Conservation (phyloP, 2,888 invertebrate genomes). For the Drosophila eohydei region DNA sequence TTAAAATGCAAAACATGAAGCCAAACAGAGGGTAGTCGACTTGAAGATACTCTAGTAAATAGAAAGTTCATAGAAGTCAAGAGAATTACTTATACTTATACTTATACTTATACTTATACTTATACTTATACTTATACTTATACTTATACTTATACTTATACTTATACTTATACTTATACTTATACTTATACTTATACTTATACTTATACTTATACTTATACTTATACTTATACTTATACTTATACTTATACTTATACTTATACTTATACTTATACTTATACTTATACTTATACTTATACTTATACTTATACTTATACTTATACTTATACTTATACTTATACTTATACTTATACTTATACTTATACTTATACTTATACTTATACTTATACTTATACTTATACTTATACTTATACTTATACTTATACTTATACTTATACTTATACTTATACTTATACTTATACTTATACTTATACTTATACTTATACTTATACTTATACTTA, state of each 20-base stretch:
- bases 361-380: neutral
- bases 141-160: neutral
- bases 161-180: too few relatives aligned
- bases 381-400: neutral
- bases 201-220: too few relatives aligned
- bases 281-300: too few relatives aligned
- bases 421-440: too few relatives aligned
- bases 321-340: neutral
- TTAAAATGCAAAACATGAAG: conserved; percentile 23
- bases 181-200: too few relatives aligned
- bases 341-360: neutral
- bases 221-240: too few relatives aligned
- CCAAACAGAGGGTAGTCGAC: neutral
- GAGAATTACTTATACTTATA: neutral
- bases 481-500: too few relatives aligned
- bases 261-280: too few relatives aligned
- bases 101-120: neutral
- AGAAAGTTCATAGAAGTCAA: neutral
- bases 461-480: too few relatives aligned
- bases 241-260: too few relatives aligned
- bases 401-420: neutral
- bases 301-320: too few relatives aligned
- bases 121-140: neutral
- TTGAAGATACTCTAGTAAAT: neutral
- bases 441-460: too few relatives aligned